Evolutionary conservation across 1,140 invertebrate genomes (phyloP), one percentile per base, ranked within the genome.

Genomic region (Fopius arisanus): DNA sequence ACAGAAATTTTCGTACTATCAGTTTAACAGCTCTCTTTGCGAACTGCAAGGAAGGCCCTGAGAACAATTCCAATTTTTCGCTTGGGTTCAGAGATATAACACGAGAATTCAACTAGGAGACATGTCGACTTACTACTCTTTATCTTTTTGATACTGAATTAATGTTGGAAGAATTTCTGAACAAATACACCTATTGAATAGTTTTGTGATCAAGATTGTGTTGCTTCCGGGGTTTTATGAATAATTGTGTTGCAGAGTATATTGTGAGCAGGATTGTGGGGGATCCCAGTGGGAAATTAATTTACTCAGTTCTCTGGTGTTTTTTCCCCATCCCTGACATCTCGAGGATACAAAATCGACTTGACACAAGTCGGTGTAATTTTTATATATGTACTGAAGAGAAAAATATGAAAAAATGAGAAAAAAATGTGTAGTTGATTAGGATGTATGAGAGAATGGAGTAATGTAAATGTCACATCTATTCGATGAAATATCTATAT

Each of bases 301-400:
- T 65, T 65, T 16, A 65, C 28, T 65, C 16, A 48, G 14, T 65
- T 59, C 23, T 65, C 28, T 65, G n/a, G 33, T 65, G 26, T 65
- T 65, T 65, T 16, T 65, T 65, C 33, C 3, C n/a, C 3, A 3
- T 12, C 23, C n/a, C n/a, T 65, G n/a, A 31, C 28, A n/a, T 65
- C n/a, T 65, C 29, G 62, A 33, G 28, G 16, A n/a, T 31, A 33
- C 14, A 33, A 65, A 16, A 67, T 0, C 31, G 29, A 40, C 16
- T 37, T 48, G 48, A 37, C 29, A 70, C 14, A 16, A 40, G 41
- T 67, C 62, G 37, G 59, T 51, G 37, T 73, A 73, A 73, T 73
- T 73, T 72, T 73, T 73, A 73, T 73, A 73, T 59, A 63, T 67
- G 65, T 48, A 67, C 28, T n/a, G 21, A 62, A n/a, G 4, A 31